These are phyloP conservation scores for Achroia grisella DNA, from an alignment of 1,140 invertebrate genomes.

Conservation along the genomic window DNA sequence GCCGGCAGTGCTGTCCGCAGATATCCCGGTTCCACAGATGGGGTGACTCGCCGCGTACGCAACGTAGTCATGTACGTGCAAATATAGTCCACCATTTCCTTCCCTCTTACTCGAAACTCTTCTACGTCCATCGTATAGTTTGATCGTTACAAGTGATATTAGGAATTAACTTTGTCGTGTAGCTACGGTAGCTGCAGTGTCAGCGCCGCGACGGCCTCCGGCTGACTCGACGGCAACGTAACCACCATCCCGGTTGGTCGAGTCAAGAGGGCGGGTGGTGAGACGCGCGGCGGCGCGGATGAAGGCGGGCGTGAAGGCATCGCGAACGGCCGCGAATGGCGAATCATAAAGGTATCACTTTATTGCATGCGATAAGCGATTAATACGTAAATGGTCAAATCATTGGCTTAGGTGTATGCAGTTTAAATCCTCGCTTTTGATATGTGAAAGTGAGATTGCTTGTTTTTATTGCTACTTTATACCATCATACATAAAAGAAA, in stretches of 20 bases:
- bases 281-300: slow-evolving; percentile 22
- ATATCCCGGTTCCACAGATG: slow-evolving; percentile 94
- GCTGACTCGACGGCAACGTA: slow-evolving; percentile 50
- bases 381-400: slow-evolving; percentile 1
- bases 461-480: too few species aligned
- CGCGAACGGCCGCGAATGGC: slow-evolving; percentile 9
- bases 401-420: too few species aligned
- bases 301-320: slow-evolving; percentile 31
- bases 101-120: slow-evolving; percentile 92
- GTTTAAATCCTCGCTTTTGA: too few species aligned
- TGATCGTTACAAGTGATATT: too few species aligned
- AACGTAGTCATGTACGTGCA: slow-evolving; percentile 95
- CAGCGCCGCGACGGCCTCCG: slow-evolving; percentile 49
- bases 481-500: too few species aligned
- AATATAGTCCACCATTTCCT: slow-evolving; percentile 99
- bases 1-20: slow-evolving; percentile 86
- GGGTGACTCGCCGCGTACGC: slow-evolving; percentile 86
- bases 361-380: slow-evolving; percentile 18
- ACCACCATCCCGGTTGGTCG: slow-evolving; percentile 36
- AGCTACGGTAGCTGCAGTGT: slow-evolving; percentile 29
- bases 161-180: too few species aligned
- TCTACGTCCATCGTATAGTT: slow-evolving; percentile 83
- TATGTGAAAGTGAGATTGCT: too few species aligned
- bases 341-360: slow-evolving; percentile 5
- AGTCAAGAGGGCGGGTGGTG: slow-evolving; percentile 31